Conservation (phyloP, 2,888 invertebrate genomes). For the Tetheella fluctuosa region DNA sequence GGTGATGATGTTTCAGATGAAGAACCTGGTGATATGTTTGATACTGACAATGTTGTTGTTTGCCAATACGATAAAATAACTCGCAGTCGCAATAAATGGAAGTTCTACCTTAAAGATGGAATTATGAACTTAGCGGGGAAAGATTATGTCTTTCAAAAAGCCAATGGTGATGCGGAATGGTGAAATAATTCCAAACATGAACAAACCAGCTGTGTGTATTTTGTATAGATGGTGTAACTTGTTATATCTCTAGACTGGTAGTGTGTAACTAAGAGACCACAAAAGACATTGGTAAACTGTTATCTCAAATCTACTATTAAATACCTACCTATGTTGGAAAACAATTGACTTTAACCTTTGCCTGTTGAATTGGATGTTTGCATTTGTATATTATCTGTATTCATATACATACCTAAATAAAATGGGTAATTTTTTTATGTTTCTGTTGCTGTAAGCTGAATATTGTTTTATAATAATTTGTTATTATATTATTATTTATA, state of each 20-base stretch:
- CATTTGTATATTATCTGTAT: conserved; percentile 19
- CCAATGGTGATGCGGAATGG: conserved; percentile 99
- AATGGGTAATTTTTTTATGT: conserved; percentile 7
- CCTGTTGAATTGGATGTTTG: conserved; percentile 4
- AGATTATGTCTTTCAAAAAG: conserved; percentile 99
- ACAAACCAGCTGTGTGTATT: conserved; percentile 65
- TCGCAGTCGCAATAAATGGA: conserved; percentile 99
- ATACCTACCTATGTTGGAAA: conserved; percentile 20
- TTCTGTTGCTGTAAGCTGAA: neutral
- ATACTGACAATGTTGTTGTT: conserved; percentile 99
- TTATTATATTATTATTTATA: conserved; percentile 10
- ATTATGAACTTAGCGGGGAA: conserved; percentile 99
- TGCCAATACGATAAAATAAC: conserved; percentile 99
- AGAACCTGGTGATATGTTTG: conserved; percentile 96
- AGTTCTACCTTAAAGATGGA: conserved; percentile 99
- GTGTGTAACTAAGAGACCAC: conserved; percentile 45
- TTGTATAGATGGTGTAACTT: conserved; percentile 62
- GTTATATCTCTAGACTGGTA: conserved; percentile 60
- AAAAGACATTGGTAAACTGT: conserved; percentile 47
- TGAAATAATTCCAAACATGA: conserved; percentile 76
- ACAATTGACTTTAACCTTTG: conserved; percentile 28
- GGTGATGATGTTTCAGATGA: conserved; percentile 99
- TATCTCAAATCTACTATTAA: conserved; percentile 39
- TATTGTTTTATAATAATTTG: conserved; percentile 17
- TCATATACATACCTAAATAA: neutral